phyloP scores from a whole-genome alignment of 2,113 vertebrate genomes.

The Hemiprocne comata region DNA sequence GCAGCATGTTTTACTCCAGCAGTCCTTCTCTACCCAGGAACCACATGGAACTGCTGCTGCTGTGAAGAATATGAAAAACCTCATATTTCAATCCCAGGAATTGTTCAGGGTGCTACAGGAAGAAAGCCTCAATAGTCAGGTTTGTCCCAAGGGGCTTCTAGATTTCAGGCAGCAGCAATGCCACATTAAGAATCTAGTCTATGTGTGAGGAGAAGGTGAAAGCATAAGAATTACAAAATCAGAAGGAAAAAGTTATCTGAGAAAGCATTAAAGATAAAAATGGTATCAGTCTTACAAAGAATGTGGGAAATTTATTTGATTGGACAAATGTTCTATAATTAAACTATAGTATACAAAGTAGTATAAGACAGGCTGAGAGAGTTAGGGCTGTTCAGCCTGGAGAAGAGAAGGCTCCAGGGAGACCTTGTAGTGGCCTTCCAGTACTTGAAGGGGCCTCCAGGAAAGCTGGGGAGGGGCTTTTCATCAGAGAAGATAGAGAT shows the following conservation, averaged over 20 bases:
- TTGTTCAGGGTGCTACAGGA: not conserved
- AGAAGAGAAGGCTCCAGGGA: too few species aligned
- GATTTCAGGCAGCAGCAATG: not conserved
- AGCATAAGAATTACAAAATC: not conserved
- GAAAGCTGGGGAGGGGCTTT: too few species aligned
- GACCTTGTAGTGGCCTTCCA: too few species aligned
- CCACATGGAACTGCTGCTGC: not conserved
- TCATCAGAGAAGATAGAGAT: too few species aligned
- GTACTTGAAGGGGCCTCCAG: too few species aligned
- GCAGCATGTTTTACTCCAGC: not conserved
- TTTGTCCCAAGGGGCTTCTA: not conserved
- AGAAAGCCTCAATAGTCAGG: not conserved
- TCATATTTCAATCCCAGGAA: not conserved
- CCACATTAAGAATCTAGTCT: not conserved
- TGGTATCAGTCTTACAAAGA: not conserved
- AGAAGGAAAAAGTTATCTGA: not conserved
- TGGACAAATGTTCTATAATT: not conserved
- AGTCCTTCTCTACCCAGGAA: not conserved
- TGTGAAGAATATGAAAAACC: not conserved
- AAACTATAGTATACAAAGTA: not conserved
- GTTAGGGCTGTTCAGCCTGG: too few species aligned
- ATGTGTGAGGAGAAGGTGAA: not conserved
- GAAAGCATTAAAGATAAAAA: not conserved
- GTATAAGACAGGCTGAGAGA: too few species aligned
- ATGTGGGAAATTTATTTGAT: not conserved